phyloP scores from a whole-genome alignment of 2,888 invertebrate species.

The Drosophila yooni region DNA sequence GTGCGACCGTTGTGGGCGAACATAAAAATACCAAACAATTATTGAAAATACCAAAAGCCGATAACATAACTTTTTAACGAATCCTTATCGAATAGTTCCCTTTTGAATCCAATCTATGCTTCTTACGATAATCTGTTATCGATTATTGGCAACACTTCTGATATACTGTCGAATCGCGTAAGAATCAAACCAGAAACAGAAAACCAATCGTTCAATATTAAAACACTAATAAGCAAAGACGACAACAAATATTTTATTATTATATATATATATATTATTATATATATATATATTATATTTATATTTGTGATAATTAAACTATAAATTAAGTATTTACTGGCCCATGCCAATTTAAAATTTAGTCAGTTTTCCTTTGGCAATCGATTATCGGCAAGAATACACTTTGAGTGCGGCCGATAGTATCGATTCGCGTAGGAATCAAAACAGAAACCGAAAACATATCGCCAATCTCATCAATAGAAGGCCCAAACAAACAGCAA shows the following conservation, averaged over 20 bases:
- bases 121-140: not conserved
- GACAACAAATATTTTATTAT: not conserved
- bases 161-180: too few relatives aligned
- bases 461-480: not conserved
- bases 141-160: too few relatives aligned
- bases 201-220: not conserved
- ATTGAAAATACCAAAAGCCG: not conserved
- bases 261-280: not conserved
- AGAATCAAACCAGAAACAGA: too few relatives aligned
- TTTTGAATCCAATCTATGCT: not conserved
- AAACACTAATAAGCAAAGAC: not conserved
- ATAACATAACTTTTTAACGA: not conserved
- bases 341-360: not conserved
- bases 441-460: not conserved
- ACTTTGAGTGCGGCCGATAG: not conserved
- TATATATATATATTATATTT: not conserved
- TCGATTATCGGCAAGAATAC: not conserved
- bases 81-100: not conserved
- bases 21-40: not conserved
- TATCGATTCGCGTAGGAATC: not conserved
- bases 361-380: not conserved
- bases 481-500: constrained; percentile 9
- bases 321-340: not conserved
- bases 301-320: not conserved
- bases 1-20: constrained; percentile 22